Conservation (phyloP, 2,888 invertebrate species). For the Coelinius sp. region DNA sequence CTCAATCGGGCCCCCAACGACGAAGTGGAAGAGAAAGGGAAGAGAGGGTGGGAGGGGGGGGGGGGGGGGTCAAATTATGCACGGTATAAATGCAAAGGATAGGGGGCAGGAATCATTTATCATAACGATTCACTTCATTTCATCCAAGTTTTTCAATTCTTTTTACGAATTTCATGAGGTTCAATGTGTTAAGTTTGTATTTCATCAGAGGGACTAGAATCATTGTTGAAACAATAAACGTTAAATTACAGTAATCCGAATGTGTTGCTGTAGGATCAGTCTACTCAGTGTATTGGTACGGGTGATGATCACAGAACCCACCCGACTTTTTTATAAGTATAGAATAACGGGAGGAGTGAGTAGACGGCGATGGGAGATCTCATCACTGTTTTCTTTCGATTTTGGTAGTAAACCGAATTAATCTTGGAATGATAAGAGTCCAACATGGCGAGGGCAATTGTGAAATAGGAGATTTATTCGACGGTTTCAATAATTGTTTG, state of each 20-base stretch:
- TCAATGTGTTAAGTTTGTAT: conserved; percentile 29
- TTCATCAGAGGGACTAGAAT: conserved; percentile 34
- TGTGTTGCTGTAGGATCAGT: background rate
- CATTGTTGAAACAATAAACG: background rate
- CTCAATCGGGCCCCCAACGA: conserved; percentile 36
- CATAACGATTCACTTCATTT: background rate
- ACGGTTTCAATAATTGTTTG: background rate
- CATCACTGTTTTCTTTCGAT: conserved; percentile 64
- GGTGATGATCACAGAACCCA: background rate
- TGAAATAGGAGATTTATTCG: background rate
- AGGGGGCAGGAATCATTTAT: no score
- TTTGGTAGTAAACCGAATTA: conserved; percentile 44
- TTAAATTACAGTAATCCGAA: background rate
- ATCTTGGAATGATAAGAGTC: conserved; percentile 47
- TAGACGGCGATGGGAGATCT: background rate
- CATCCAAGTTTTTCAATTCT: background rate
- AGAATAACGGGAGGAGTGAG: background rate
- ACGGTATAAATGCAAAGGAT: conserved; percentile 18
- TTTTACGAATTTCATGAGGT: background rate
- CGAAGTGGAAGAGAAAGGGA: conserved; percentile 11
- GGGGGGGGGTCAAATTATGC: conserved; percentile 23
- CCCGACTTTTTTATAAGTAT: background rate
- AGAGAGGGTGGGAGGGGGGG: conserved; percentile 2
- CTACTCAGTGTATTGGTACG: background rate
- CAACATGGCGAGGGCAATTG: conserved; percentile 9